phyloP scores from a whole-genome alignment of 2,888 invertebrate species.

The Sarcophaga caerulescens region DNA sequence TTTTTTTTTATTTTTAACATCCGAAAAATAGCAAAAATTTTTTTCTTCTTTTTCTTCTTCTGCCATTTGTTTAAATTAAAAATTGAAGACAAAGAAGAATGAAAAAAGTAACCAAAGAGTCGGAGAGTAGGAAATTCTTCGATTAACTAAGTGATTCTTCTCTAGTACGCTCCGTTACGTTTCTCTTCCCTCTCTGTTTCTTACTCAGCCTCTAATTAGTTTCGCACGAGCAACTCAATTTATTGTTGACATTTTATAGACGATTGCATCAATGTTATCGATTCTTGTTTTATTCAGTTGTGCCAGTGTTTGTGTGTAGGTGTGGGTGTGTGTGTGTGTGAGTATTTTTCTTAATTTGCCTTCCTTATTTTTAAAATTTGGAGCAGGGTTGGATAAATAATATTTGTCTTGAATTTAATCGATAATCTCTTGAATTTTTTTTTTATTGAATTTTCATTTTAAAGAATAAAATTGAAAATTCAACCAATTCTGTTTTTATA shows the following conservation, averaged over 20 bases:
- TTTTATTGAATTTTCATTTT: no score
- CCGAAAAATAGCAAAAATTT: constrained; percentile 6
- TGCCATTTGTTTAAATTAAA: constrained; percentile 48
- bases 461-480: no score
- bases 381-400: neutral
- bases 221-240: neutral
- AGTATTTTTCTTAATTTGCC: no score
- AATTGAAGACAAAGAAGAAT: neutral
- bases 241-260: constrained; percentile 34
- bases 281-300: neutral
- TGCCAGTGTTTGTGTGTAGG: no score
- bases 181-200: no score
- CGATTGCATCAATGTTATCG: constrained; percentile 42
- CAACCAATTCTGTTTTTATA: no score
- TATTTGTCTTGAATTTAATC: neutral
- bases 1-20: constrained; percentile 42
- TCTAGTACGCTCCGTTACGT: neutral
- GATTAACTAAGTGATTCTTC: neutral
- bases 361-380: neutral
- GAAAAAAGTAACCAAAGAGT: neutral
- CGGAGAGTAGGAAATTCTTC: neutral
- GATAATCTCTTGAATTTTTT: no score
- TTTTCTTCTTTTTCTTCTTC: neutral
- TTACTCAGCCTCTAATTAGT: neutral
- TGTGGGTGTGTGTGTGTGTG: no score